phyloP scores from a whole-genome alignment of 2,797 vertebrate species.

The Balearica regulorum region DNA sequence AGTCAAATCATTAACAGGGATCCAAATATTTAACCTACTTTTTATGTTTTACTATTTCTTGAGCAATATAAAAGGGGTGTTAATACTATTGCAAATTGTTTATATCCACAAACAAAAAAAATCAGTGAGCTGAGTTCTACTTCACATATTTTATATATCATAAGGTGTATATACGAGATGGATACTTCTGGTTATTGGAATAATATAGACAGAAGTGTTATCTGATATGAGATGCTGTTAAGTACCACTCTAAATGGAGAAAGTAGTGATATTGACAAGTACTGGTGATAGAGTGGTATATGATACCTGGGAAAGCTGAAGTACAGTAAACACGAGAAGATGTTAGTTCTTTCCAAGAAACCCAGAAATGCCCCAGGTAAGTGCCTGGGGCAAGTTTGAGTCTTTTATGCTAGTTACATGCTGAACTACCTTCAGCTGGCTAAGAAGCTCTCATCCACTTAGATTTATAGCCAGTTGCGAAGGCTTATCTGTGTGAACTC shows the following conservation, averaged over 20 bases:
- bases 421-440: neutral
- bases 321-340: neutral
- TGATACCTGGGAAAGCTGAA: neutral
- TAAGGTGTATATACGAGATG: neutral
- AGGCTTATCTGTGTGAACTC: neutral
- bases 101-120: neutral
- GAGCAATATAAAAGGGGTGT: neutral
- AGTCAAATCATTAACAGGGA: neutral
- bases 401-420: neutral
- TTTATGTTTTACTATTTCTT: neutral
- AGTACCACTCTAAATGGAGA: neutral
- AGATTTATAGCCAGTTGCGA: neutral
- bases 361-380: neutral
- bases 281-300: neutral
- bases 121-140: neutral
- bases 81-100: neutral
- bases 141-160: neutral
- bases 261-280: neutral
- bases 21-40: neutral
- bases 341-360: neutral
- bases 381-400: neutral
- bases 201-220: neutral
- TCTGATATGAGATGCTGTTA: neutral
- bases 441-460: neutral
- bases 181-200: neutral